A percentile compares a stretch with the other conserved stretches of the same genome.
Evolutionary conservation across 2,888 invertebrate genomes (phyloP).

Genomic region (Dynastes maya): DNA sequence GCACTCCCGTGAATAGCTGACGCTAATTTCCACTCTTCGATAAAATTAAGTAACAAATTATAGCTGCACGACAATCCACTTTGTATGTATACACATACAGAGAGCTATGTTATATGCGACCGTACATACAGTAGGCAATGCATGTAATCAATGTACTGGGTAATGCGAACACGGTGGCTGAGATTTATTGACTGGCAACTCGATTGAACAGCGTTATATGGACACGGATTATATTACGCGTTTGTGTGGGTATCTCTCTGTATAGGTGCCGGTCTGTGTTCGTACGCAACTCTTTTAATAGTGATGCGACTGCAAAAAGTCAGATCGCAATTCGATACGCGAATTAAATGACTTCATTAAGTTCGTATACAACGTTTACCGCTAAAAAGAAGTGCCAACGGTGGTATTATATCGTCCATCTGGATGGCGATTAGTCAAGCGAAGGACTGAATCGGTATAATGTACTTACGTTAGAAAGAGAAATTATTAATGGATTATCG

Average conservation of each 20-base stretch:
- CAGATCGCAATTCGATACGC: slow-evolving; percentile 54
- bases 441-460: not conserved
- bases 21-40: slow-evolving; percentile 36
- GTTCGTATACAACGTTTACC: slow-evolving; percentile 28
- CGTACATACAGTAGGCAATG: slow-evolving; percentile 64
- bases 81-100: slow-evolving; percentile 15
- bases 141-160: slow-evolving; percentile 70
- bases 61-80: slow-evolving; percentile 57
- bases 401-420: not conserved
- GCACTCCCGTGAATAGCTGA: slow-evolving; percentile 4
- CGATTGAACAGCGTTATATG: slow-evolving; percentile 67
- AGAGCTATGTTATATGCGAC: slow-evolving; percentile 3
- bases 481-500: too few species aligned
- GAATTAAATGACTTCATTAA: slow-evolving; percentile 55
- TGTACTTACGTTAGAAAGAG: not conserved
- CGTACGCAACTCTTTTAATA: slow-evolving; percentile 61
- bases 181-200: slow-evolving; percentile 69
- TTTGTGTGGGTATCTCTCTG: slow-evolving; percentile 55
- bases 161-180: slow-evolving; percentile 67
- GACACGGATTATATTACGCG: slow-evolving; percentile 60
- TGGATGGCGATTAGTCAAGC: slow-evolving; percentile 23
- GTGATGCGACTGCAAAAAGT: slow-evolving; percentile 60
- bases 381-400: slow-evolving; percentile 25
- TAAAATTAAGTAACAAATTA: slow-evolving; percentile 60
- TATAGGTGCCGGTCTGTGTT: slow-evolving; percentile 21